Evolutionary conservation across 2,113 vertebrate species (phyloP).

Genomic region (Alethe diademata): DNA sequence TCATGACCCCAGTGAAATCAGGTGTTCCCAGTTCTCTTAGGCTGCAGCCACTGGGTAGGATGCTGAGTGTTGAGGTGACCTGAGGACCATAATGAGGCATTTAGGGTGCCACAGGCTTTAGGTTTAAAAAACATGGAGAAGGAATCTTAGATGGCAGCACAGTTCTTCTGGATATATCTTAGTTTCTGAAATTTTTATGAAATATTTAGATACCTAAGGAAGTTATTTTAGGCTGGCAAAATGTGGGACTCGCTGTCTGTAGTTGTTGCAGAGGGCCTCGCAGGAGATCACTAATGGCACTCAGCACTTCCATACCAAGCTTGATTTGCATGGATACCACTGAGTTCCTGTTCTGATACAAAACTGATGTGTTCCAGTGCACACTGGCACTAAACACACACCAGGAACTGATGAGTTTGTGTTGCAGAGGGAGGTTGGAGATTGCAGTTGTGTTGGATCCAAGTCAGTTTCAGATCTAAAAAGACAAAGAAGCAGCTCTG

Average conservation of each 20-base stretch:
- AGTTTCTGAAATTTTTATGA: not conserved
- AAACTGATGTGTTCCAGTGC: not conserved
- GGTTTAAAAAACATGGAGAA: not conserved
- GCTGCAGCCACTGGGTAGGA: not conserved
- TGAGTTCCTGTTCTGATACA: not conserved
- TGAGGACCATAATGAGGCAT: not conserved
- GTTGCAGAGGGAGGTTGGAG: not conserved
- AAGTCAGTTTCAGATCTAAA: not conserved
- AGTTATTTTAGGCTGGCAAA: not conserved
- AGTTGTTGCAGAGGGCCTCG: not conserved
- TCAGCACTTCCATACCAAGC: accelerated
- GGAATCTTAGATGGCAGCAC: not conserved
- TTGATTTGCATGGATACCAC: accelerated
- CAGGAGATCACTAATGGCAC: no score
- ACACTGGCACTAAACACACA: no score
- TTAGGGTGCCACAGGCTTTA: not conserved
- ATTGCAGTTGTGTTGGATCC: not conserved
- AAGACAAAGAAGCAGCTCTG: not conserved
- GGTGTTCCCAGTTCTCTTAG: not conserved
- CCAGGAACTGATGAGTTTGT: not conserved
- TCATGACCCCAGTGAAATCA: not conserved
- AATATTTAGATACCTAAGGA: not conserved
- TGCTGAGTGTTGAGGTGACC: not conserved
- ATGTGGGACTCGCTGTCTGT: not conserved
- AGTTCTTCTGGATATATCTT: not conserved